Percentiles rank a stretch among this genome's conserved stretches.
phyloP scores from a whole-genome alignment of 1,140 invertebrate species.

The Bombus soroeensis region DNA sequence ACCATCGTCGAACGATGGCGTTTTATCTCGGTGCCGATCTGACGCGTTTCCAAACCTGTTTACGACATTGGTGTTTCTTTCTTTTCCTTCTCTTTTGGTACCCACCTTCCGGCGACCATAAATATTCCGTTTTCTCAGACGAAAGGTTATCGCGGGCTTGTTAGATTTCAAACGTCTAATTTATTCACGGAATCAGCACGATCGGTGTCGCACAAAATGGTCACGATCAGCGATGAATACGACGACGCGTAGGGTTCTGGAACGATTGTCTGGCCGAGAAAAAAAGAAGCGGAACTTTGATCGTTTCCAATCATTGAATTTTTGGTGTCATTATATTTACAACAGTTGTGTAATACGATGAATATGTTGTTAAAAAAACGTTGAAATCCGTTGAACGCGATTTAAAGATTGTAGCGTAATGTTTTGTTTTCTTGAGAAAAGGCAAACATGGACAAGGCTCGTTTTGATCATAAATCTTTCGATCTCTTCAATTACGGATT shows the following conservation, averaged over 20 bases:
- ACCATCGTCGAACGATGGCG: slow-evolving; percentile 40
- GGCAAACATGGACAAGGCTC: too few relatives aligned
- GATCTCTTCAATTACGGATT: too few relatives aligned
- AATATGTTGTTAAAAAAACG: too few relatives aligned
- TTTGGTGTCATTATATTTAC: not conserved
- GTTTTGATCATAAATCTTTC: too few relatives aligned
- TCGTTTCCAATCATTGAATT: not conserved
- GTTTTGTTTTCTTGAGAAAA: too few relatives aligned
- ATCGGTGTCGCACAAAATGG: not conserved
- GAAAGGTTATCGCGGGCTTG: slow-evolving; percentile 62
- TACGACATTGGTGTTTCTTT: slow-evolving; percentile 10
- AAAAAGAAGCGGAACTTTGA: not conserved
- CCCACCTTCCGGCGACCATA: slow-evolving; percentile 36
- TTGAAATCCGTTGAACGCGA: too few relatives aligned
- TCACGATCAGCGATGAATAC: not conserved
- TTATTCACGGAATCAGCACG: slow-evolving; percentile 44
- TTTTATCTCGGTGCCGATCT: slow-evolving; percentile 64
- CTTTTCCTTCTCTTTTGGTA: not conserved
- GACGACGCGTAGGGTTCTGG: not conserved
- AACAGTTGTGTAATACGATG: too few relatives aligned
- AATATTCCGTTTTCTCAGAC: slow-evolving; percentile 54
- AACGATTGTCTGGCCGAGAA: not conserved
- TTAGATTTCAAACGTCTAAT: slow-evolving; percentile 60
- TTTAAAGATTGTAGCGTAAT: too few relatives aligned
- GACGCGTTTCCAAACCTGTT: slow-evolving; percentile 63